These are phyloP conservation scores for Dascyllus trimaculatus DNA, from an alignment of 2,113 vertebrate genomes.

Conservation along the genomic window DNA sequence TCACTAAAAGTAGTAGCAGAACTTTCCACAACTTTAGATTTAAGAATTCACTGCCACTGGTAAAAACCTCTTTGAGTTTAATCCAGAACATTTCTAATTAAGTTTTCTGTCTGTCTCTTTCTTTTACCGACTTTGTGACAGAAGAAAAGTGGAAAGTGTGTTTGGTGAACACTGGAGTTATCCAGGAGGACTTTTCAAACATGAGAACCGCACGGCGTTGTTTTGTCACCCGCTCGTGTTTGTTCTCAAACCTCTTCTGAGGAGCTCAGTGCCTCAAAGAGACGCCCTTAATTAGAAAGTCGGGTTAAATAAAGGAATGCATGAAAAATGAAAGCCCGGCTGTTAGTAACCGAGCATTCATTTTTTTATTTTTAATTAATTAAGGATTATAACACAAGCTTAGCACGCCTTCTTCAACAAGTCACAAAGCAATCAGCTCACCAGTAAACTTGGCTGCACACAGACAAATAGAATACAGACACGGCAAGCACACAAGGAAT, in stretches of 20 bases:
- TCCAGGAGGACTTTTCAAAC: constrained; percentile 3
- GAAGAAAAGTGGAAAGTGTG: constrained; percentile 1
- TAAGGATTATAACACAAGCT: not conserved
- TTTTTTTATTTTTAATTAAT: not conserved
- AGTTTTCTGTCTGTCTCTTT: not conserved
- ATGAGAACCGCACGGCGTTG: not conserved
- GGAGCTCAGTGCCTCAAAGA: not conserved
- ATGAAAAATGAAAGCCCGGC: not conserved
- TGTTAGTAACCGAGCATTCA: not conserved
- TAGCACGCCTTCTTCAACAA: not conserved
- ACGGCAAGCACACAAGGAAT: not conserved
- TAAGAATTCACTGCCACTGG: no score
- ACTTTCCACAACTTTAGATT: no score
- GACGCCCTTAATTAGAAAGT: not conserved
- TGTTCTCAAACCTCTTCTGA: constrained; percentile 1
- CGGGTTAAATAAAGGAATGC: not conserved
- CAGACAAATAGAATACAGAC: not conserved
- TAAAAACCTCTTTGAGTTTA: no score
- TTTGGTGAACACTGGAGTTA: not conserved
- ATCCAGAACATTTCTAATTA: constrained; percentile 3
- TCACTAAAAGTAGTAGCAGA: no score
- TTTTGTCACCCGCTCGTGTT: not conserved
- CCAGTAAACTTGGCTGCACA: not conserved
- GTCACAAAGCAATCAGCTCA: not conserved
- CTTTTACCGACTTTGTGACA: not conserved